Conservation (phyloP, 1,140 invertebrate species). For the Neodiprion virginianus region DNA sequence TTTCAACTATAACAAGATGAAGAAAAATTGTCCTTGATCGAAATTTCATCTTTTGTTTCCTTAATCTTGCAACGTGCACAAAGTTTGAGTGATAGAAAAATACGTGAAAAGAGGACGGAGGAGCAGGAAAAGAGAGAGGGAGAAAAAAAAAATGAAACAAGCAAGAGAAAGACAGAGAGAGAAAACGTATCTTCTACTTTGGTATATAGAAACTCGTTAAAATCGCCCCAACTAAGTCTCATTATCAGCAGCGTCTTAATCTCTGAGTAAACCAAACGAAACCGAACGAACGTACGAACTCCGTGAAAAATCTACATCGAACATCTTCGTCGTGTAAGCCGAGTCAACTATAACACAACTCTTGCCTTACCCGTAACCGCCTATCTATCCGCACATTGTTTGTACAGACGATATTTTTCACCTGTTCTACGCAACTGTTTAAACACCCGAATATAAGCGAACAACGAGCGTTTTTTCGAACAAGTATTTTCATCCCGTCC, state of each 20-base stretch:
- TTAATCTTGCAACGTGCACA: too few relatives aligned
- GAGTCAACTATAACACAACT: slow-evolving; percentile 24
- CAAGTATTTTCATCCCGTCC: too few relatives aligned
- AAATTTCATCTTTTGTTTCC: too few relatives aligned
- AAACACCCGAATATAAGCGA: slow-evolving; percentile 35
- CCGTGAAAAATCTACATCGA: neutral
- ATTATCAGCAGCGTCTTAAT: slow-evolving; percentile 35
- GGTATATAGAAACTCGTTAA: slow-evolving; percentile 27
- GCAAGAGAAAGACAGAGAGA: too few relatives aligned
- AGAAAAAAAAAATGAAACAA: too few relatives aligned
- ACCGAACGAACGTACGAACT: neutral
- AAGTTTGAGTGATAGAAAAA: too few relatives aligned
- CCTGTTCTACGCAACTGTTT: slow-evolving; percentile 45
- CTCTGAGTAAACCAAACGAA: slow-evolving; percentile 34
- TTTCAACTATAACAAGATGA: too few relatives aligned
- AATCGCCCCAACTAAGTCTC: slow-evolving; percentile 30
- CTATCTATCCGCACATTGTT: slow-evolving; percentile 32
- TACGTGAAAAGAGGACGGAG: too few relatives aligned
- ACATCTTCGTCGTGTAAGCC: neutral
- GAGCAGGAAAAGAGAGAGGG: too few relatives aligned
- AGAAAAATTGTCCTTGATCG: too few relatives aligned
- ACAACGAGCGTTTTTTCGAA: too few relatives aligned
- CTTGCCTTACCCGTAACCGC: too few relatives aligned
- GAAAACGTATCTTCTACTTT: neutral
- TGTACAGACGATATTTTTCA: slow-evolving; percentile 50